Evolutionary conservation across 2,888 invertebrate species (phyloP).

Genomic region (Crioceris asparagi): DNA sequence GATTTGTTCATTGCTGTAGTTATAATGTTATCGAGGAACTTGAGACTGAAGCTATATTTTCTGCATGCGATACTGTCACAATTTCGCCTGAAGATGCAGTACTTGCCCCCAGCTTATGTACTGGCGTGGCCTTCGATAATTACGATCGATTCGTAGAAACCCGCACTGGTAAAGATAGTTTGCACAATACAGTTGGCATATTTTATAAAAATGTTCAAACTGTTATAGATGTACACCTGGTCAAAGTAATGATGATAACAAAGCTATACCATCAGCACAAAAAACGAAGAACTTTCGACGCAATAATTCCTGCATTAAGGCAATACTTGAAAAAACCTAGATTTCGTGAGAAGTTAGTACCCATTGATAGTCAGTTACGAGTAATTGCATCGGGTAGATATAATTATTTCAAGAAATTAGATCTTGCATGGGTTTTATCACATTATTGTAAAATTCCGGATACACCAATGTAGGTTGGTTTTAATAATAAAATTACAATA

Average conservation of each 20-base stretch:
- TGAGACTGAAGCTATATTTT: constrained; percentile 13
- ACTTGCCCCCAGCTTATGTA: constrained; percentile 3
- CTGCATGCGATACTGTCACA: constrained; percentile 3
- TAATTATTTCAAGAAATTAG: constrained; percentile 7
- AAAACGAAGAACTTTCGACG: constrained; percentile 10
- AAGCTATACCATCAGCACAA: background rate
- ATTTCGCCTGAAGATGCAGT: constrained; percentile 13
- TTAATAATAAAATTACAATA: constrained; percentile 21
- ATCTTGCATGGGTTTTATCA: constrained; percentile 6
- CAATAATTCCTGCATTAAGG: constrained; percentile 5
- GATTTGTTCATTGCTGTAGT: constrained; percentile 11
- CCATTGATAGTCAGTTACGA: constrained; percentile 6
- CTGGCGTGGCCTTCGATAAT: constrained; percentile 14
- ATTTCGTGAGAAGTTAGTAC: constrained; percentile 6
- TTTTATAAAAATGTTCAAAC: constrained; percentile 7
- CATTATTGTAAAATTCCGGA: constrained; percentile 7
- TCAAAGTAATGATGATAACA: constrained; percentile 1
- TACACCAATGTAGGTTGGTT: constrained; percentile 26
- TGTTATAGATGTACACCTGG: background rate
- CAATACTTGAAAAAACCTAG: background rate
- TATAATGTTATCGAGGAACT: constrained; percentile 11
- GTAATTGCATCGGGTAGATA: constrained; percentile 4
- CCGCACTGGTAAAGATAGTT: constrained; percentile 10
- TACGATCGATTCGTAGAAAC: constrained; percentile 16
- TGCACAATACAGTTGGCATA: constrained; percentile 5